Percentiles rank a stretch among this genome's conserved stretches.
These are phyloP conservation scores for Gavialis gangeticus DNA, from an alignment of 2,113 vertebrate species.

Conservation along the genomic window DNA sequence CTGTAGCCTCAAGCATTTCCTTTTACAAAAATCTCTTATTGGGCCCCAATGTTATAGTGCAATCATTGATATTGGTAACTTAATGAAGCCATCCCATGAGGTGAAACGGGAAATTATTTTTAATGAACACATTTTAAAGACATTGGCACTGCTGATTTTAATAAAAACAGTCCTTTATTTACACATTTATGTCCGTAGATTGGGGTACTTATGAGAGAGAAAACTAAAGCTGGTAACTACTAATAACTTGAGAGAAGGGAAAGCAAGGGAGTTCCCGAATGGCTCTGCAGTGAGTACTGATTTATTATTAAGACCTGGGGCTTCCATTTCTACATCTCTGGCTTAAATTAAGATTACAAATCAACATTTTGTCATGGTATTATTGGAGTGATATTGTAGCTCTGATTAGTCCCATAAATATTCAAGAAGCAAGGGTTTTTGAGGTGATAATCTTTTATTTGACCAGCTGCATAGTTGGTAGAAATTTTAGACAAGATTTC, in stretches of 20 bases:
- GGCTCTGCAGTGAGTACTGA: not conserved
- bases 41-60: not conserved
- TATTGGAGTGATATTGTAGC: no score
- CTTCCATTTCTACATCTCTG: not conserved
- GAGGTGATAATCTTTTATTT: no score
- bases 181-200: not conserved
- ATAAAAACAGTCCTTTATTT: not conserved
- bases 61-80: not conserved
- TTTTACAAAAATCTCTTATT: not conserved
- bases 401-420: no score
- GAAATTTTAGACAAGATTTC: no score
- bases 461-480: no score
- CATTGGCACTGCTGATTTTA: not conserved
- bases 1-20: not conserved
- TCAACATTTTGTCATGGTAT: not conserved
- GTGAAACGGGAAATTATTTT: not conserved
- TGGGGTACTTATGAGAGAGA: not conserved
- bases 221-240: not conserved
- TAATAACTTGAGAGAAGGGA: not conserved
- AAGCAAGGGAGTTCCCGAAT: not conserved
- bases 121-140: not conserved
- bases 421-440: no score
- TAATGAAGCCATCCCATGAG: not conserved
- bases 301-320: not conserved
- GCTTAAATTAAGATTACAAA: not conserved